Conservation (phyloP, 2,797 vertebrate genomes). For the Miopithecus talapoin region DNA sequence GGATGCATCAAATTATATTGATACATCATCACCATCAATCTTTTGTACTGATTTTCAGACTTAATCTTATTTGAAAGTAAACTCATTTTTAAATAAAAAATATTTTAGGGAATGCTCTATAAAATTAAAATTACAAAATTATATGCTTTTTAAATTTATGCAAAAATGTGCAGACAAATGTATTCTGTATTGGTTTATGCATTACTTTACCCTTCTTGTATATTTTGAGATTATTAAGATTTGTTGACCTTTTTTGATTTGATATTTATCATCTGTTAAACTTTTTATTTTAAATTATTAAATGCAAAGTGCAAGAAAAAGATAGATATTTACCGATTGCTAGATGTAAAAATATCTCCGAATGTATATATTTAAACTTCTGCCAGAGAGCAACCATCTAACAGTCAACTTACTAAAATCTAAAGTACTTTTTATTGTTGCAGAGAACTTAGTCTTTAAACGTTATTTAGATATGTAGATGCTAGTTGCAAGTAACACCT, state of each 20-base stretch:
- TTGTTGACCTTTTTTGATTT: not conserved
- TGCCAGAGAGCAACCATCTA: not conserved
- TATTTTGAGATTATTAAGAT: not conserved
- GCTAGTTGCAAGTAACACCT: not conserved
- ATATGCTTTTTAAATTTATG: conserved; percentile 58
- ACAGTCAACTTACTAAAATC: not conserved
- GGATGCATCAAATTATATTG: conserved; percentile 31
- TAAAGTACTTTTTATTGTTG: not conserved
- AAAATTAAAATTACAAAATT: conserved; percentile 60
- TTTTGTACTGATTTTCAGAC: conserved; percentile 61
- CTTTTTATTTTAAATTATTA: not conserved
- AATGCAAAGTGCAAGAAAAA: not conserved
- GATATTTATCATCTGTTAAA: not conserved
- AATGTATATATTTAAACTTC: not conserved
- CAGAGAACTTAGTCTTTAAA: not conserved
- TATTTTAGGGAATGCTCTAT: conserved; percentile 73
- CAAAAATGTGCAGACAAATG: conserved; percentile 68
- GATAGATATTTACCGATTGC: not conserved
- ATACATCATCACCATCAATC: conserved; percentile 21
- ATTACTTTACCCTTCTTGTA: conserved; percentile 58
- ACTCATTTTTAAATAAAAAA: conserved; percentile 78
- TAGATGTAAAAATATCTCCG: not conserved
- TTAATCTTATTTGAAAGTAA: conserved; percentile 78
- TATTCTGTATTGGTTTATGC: conserved; percentile 62
- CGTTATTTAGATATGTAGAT: not conserved